These are phyloP conservation scores for Bradynema listronoti DNA, from an alignment of 1,140 invertebrate species.

Conservation along the genomic window DNA sequence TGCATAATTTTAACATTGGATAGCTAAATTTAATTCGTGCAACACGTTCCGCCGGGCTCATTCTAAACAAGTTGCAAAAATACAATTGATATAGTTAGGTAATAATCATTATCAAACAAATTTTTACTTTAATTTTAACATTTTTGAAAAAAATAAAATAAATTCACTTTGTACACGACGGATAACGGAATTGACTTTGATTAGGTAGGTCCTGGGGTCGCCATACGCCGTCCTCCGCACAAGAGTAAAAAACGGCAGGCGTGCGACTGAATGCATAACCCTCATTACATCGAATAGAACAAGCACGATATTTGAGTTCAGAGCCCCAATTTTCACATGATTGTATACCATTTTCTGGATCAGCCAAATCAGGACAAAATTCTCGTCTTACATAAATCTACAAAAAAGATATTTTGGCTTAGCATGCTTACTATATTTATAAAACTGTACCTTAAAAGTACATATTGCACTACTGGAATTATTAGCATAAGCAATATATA, in stretches of 20 bases:
- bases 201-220: conserved; percentile 70
- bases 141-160: neutral
- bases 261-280: conserved; percentile 79
- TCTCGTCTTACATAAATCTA: conserved; percentile 66
- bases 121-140: neutral
- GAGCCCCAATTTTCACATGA: conserved; percentile 90
- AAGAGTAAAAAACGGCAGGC: conserved; percentile 88
- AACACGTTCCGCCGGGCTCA: conserved; percentile 36
- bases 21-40: conserved; percentile 44
- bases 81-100: neutral
- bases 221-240: conserved; percentile 91
- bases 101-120: neutral
- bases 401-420: conserved; percentile 14
- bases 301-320: conserved; percentile 76
- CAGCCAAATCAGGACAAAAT: conserved; percentile 76
- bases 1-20: conserved; percentile 47
- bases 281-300: conserved; percentile 75
- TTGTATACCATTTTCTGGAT: conserved; percentile 80
- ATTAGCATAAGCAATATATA: conserved; percentile 83
- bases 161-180: conserved; percentile 51
- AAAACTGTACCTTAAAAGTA: conserved; percentile 84
- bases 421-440: conserved; percentile 65
- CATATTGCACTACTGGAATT: conserved; percentile 75
- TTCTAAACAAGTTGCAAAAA: conserved; percentile 15
- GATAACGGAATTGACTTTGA: conserved; percentile 63